Conservation (phyloP, 2,797 vertebrate species). For the Pristis pectinata region DNA sequence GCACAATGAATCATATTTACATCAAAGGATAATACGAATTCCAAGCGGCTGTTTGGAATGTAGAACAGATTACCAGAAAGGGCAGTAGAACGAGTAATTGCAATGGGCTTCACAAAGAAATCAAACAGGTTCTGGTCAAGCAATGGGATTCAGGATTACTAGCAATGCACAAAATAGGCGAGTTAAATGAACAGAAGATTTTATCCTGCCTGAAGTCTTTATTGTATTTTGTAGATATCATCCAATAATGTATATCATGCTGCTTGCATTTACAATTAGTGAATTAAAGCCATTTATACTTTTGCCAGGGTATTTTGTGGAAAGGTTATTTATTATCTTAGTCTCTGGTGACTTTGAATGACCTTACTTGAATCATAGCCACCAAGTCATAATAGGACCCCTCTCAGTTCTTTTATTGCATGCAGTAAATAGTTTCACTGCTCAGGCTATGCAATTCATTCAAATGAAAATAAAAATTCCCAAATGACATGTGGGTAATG, state of each 20-base stretch:
- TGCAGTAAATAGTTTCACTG: background rate
- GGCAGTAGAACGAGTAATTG: background rate
- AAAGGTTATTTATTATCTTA: background rate
- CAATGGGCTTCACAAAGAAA: background rate
- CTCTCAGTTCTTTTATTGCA: background rate
- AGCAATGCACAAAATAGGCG: background rate
- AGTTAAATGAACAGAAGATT: background rate
- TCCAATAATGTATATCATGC: background rate
- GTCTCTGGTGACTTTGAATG: background rate
- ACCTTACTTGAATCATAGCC: background rate
- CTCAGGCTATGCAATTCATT: background rate
- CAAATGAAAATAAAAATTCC: slow-evolving; percentile 21
- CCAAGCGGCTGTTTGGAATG: background rate
- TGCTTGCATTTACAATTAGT: background rate
- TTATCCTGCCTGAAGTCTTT: background rate
- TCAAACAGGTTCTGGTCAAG: background rate
- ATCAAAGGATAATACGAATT: background rate
- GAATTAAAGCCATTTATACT: background rate
- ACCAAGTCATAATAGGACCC: background rate
- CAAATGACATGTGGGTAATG: background rate
- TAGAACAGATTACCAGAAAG: background rate
- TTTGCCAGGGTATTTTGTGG: background rate
- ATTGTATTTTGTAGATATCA: background rate
- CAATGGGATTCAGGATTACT: background rate
- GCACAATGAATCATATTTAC: too few species aligned